These are phyloP conservation scores for Sitta carolinensis DNA, from an alignment of 2,797 vertebrate species.

Conservation along the genomic window DNA sequence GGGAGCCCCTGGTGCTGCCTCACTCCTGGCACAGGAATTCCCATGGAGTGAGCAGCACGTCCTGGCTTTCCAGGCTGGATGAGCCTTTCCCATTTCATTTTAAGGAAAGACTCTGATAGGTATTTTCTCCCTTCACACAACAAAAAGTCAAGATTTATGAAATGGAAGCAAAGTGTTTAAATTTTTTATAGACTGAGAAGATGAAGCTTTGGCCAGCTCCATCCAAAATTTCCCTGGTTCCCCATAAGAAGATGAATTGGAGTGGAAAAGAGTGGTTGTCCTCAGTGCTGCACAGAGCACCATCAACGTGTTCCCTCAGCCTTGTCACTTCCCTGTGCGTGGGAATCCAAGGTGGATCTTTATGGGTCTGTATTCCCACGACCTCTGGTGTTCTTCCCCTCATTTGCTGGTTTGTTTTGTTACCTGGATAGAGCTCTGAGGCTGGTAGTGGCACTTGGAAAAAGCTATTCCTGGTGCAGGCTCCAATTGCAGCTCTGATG, in stretches of 20 bases:
- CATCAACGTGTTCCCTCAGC: neutral
- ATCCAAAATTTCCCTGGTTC: slow-evolving; percentile 46
- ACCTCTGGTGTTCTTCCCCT: neutral
- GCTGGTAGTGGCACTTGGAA: neutral
- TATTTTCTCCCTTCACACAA: slow-evolving; percentile 1
- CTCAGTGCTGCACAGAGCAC: neutral
- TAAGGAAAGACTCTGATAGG: neutral
- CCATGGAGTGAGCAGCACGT: neutral
- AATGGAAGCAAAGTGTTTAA: slow-evolving; percentile 39
- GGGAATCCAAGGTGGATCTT: slow-evolving; percentile 16
- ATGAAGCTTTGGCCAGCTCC: slow-evolving; percentile 17
- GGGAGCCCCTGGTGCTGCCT: neutral
- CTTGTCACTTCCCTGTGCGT: slow-evolving; percentile 25
- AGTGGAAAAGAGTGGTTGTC: neutral
- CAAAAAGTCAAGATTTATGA: slow-evolving; percentile 33
- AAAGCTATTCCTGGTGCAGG: neutral
- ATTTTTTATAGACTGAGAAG: slow-evolving; percentile 58
- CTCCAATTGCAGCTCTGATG: neutral
- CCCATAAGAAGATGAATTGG: slow-evolving; percentile 41
- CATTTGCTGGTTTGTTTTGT: slow-evolving; percentile 39
- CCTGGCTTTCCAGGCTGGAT: neutral
- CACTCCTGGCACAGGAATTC: neutral
- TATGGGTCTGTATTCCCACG: neutral
- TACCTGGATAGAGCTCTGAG: neutral
- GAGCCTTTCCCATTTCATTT: neutral